Evolutionary conservation across 2,888 invertebrate genomes (phyloP), one percentile per base, ranked within the genome.

Genomic region (Ypsolopha scabrella): DNA sequence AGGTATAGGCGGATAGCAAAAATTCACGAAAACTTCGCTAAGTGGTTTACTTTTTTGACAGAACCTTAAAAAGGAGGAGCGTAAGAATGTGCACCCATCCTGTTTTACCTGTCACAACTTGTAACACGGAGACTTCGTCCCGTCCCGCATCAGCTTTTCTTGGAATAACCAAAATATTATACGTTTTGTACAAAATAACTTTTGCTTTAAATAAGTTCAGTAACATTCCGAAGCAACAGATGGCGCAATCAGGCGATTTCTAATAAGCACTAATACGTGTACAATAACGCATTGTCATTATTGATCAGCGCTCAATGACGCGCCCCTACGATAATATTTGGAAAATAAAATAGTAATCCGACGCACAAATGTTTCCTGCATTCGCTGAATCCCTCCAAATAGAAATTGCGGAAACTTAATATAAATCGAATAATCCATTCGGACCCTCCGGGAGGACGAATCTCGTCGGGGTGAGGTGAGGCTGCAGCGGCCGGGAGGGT

Each of bases 331-430:
- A 65, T 63, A 73, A 72, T 75, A 69, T 75, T 76, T 75, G 39
- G 10, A 45, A 8, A 10, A 79, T 75, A 78, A 81, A 75, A 68
- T 75, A 66, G 64, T 58, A 74, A 72, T 72, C 65, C 65, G 64
- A 59, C 61, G 70, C 63, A 62, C 70, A 67, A 78, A 73, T 73
- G 75, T 73, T 75, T 74, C 67, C 70, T 63, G 62, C 64, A 65
- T 64, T 69, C 63, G 69, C 24, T 24, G 24, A 68, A 70, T 77
- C 82, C 78, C 79, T 80, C 75, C 70, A 69, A 77, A 77, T 76
- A 72, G 79, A 75, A 81, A 80, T 80, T 77, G 77, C 80, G 83
- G 80, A 85, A 85, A 86, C 81, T 78, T 80, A 83, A 83, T 85
- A 83, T 82, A 85, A 85, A 83, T 81, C 80, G 81, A 74, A 83